These are phyloP conservation scores for Hemistola chrysoprasaria DNA, from an alignment of 2,888 invertebrate species.

Conservation along the genomic window DNA sequence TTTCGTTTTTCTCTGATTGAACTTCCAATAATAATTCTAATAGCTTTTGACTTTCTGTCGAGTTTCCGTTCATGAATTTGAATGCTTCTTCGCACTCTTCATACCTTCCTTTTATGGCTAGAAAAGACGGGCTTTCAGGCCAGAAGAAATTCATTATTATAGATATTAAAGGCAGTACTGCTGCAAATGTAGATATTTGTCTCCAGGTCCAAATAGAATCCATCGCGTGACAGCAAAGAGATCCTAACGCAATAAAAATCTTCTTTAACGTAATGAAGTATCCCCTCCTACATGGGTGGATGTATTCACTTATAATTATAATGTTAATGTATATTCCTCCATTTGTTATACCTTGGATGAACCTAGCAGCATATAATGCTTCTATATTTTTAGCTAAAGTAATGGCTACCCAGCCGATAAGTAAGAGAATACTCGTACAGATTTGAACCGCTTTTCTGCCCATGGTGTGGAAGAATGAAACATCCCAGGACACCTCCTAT, in stretches of 20 bases:
- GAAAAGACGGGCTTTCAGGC: conserved; percentile 48
- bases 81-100: conserved; percentile 41
- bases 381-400: conserved; percentile 33
- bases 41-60: conserved; percentile 32
- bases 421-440: conserved; percentile 19
- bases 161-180: conserved; percentile 21
- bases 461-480: conserved; percentile 38
- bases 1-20: conserved; percentile 23
- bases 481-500: conserved; percentile 41
- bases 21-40: conserved; percentile 36
- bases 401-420: conserved; percentile 41
- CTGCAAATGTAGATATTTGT: conserved; percentile 35
- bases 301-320: conserved; percentile 45
- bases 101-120: conserved; percentile 44
- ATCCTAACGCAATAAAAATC: conserved; percentile 31
- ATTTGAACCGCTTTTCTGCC: conserved; percentile 42
- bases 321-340: conserved; percentile 38
- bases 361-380: conserved; percentile 36
- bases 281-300: conserved; percentile 41
- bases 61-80: conserved; percentile 39
- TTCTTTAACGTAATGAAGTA: conserved; percentile 44
- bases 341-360: conserved; percentile 41
- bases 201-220: conserved; percentile 42
- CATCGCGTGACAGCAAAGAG: conserved; percentile 41
- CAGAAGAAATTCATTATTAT: conserved; percentile 38